A percentile compares a stretch with the other conserved stretches of the same genome.
Evolutionary conservation across 2,797 vertebrate genomes (phyloP).

Genomic region (Gouania willdenowi): DNA sequence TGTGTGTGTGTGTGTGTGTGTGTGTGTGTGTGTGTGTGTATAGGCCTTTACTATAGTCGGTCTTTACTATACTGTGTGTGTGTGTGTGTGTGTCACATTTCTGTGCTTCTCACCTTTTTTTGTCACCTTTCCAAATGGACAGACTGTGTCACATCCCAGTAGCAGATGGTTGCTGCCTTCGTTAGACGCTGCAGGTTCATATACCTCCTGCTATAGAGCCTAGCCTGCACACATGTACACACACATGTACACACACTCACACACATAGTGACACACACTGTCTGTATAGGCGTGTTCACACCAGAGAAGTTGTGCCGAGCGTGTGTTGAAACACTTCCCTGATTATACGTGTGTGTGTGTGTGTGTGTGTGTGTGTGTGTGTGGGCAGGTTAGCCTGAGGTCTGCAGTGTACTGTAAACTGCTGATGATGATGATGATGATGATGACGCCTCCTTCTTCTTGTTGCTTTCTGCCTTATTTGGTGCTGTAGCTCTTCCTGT

Average conservation of each 20-base stretch:
- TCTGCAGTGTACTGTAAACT: conserved; percentile 53
- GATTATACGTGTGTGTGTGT: neutral
- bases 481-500: conserved; percentile 23
- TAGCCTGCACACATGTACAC: neutral
- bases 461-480: conserved; percentile 36
- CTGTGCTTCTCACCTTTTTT: conserved; percentile 63
- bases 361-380: conserved; percentile 12
- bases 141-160: conserved; percentile 69
- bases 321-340: neutral
- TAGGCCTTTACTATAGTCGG: conserved; percentile 31
- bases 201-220: conserved; percentile 15
- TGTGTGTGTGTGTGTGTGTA: neutral
- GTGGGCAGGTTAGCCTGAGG: conserved; percentile 60
- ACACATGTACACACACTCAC: too few species aligned
- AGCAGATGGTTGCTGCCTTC: conserved; percentile 72
- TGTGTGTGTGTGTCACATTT: conserved; percentile 32
- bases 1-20: too few species aligned
- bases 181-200: conserved; percentile 48
- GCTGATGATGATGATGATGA: too few species aligned
- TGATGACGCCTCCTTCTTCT: conserved; percentile 1
- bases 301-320: neutral
- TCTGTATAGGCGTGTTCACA: too few species aligned
- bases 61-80: conserved; percentile 22
- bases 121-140: conserved; percentile 74
- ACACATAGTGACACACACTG: too few species aligned